Evolutionary conservation across 2,113 vertebrate genomes (phyloP), one percentile per base, ranked within the genome.

Genomic region (Pao palembangensis): DNA sequence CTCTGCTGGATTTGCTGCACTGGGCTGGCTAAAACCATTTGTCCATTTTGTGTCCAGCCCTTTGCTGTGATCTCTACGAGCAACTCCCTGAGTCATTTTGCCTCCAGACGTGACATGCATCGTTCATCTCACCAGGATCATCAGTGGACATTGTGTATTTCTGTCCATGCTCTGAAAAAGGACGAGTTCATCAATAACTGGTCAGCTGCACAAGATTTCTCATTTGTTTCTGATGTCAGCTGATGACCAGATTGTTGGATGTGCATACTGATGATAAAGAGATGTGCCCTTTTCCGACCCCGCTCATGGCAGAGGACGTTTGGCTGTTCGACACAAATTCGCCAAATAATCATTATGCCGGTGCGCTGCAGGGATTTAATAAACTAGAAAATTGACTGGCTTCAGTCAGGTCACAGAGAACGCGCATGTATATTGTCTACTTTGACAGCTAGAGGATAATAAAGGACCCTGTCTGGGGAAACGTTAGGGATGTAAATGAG

Each of bases 141-240:
- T 38, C 8, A 64, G 58, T 58, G 25, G 5, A 28, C 25, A 28
- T 28, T 28, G 25, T 55, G 14, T 44, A 44, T 73, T 72, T 79
- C 69, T 58, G 52, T 44, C 61, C 58, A 47, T 41, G 57, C 55
- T 71, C 64, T 55, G 19, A 55, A 71, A 73, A 58, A 64, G 49
- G 59, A 68, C 60, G 41, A 64, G 54, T 59, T 72, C 73, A 67
- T 76, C 68, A 79, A 65, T 83, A 81, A 84, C 74, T 54, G 55
- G 79, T 69, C 58, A 63, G 61, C 69, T 66, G 54, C n/a, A 55
- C 64, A 66, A 73, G 63, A 85, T 82, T 75, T 69, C 69, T 80
- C 75, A 83, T 90, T 84, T 83, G 82, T 86, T 78, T 79, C 63
- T 55, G 78, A 70, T 84, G 85, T 85, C 80, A 75, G 67, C 58